phyloP scores from a whole-genome alignment of 2,888 invertebrate genomes.

The Rutpela maculata region DNA sequence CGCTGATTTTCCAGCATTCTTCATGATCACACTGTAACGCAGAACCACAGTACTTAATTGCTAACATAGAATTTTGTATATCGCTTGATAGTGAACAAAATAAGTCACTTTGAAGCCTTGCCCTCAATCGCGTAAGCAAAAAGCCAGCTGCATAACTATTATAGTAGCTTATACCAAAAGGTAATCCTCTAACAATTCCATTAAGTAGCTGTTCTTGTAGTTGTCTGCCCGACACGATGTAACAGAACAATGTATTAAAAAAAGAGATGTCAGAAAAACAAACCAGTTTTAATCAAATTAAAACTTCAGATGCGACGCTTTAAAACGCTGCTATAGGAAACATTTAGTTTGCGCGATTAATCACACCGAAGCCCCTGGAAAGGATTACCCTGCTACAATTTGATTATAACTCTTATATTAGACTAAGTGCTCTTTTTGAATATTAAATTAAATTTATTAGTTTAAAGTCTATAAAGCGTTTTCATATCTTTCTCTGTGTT shows the following conservation, averaged over 20 bases:
- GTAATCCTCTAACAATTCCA: too few relatives aligned
- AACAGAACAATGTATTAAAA: background rate
- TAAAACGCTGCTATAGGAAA: background rate
- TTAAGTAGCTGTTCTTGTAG: too few relatives aligned
- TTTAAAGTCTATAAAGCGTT: background rate
- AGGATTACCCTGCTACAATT: background rate
- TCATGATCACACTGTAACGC: too few relatives aligned
- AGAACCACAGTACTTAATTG: too few relatives aligned
- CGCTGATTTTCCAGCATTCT: too few relatives aligned
- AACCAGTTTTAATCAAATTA: conserved; percentile 12
- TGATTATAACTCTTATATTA: conserved; percentile 9
- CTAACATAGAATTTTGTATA: too few relatives aligned
- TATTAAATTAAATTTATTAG: conserved; percentile 1
- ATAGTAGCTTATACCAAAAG: too few relatives aligned
- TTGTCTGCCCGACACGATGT: background rate
- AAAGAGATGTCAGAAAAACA: background rate
- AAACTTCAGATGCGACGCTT: background rate
- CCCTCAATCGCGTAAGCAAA: too few relatives aligned
- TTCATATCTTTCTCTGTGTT: background rate
- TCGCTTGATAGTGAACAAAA: too few relatives aligned
- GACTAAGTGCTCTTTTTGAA: conserved; percentile 1
- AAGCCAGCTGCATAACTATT: too few relatives aligned
- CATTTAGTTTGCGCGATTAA: conserved; percentile 5
- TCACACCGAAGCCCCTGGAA: conserved; percentile 5
- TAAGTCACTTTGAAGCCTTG: too few relatives aligned